phyloP scores from a whole-genome alignment of 2,113 vertebrate genomes.

The Corythornis cristatus region DNA sequence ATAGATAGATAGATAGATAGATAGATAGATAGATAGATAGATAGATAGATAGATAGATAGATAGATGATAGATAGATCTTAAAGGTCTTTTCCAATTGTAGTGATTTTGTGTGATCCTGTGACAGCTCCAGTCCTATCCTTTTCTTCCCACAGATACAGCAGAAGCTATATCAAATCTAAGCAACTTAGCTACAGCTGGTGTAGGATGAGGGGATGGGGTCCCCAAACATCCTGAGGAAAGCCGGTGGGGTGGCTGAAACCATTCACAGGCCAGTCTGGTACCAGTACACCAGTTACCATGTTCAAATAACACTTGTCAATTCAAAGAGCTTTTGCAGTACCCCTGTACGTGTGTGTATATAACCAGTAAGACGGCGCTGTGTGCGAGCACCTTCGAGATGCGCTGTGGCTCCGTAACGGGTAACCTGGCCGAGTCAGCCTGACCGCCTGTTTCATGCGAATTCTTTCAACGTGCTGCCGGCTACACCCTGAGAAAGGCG shows the following conservation, averaged over 20 bases:
- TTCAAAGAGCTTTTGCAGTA: background rate
- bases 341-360: background rate
- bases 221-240: background rate
- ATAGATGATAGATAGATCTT: too few species aligned
- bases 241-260: background rate
- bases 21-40: too few species aligned
- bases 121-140: background rate
- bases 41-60: too few species aligned
- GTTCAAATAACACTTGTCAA: background rate
- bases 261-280: background rate
- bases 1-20: too few species aligned
- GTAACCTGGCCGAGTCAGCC: too few species aligned
- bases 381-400: background rate
- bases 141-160: background rate
- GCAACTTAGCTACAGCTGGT: too few species aligned
- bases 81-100: too few species aligned
- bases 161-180: background rate
- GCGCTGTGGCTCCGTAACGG: too few species aligned
- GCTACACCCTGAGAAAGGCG: background rate
- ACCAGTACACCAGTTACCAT: rapidly evolving
- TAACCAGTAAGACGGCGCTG: background rate
- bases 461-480: background rate
- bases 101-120: too few species aligned
- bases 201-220: background rate
- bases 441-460: rapidly evolving